Percentiles rank a stretch among this genome's conserved stretches.
These are phyloP conservation scores for Steinernema carpocapsae DNA, from an alignment of 2,888 invertebrate species.

Conservation along the genomic window DNA sequence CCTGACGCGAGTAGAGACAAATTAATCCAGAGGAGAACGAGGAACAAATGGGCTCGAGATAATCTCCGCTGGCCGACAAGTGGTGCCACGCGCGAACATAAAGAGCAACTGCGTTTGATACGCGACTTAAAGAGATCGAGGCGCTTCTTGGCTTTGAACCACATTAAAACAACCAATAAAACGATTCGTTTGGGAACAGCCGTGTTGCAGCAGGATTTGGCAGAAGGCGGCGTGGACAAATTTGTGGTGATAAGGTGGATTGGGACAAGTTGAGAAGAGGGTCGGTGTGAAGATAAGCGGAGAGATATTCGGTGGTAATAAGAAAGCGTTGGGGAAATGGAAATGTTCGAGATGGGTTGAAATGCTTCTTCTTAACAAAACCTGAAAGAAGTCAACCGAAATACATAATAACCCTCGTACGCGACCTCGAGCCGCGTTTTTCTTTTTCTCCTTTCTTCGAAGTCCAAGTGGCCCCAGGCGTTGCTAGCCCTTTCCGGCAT, in stretches of 20 bases:
- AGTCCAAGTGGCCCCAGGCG: neutral
- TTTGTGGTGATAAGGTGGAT: neutral
- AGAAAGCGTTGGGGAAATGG: too few relatives aligned
- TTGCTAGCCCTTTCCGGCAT: too few relatives aligned
- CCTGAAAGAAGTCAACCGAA: neutral
- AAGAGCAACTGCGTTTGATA: slow-evolving; percentile 28
- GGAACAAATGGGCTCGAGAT: neutral
- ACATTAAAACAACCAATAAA: slow-evolving; percentile 27
- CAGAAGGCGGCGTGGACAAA: neutral
- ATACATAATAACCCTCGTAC: too few relatives aligned
- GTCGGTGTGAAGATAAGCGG: neutral
- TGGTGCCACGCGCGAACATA: slow-evolving; percentile 22
- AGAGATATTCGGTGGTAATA: neutral
- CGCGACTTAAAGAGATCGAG: neutral
- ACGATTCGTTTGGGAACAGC: slow-evolving; percentile 25
- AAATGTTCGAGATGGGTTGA: too few relatives aligned
- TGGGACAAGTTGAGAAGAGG: neutral
- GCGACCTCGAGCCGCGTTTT: too few relatives aligned
- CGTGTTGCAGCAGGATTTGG: slow-evolving; percentile 6
- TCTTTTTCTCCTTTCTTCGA: neutral
- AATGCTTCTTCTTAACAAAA: neutral
- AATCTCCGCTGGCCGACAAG: neutral
- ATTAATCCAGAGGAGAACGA: neutral
- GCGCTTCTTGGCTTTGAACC: slow-evolving; percentile 1
- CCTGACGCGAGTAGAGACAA: too few relatives aligned